phyloP scores from a whole-genome alignment of 64 coral and sea anemone species.

The Stichodactyla helianthus region DNA sequence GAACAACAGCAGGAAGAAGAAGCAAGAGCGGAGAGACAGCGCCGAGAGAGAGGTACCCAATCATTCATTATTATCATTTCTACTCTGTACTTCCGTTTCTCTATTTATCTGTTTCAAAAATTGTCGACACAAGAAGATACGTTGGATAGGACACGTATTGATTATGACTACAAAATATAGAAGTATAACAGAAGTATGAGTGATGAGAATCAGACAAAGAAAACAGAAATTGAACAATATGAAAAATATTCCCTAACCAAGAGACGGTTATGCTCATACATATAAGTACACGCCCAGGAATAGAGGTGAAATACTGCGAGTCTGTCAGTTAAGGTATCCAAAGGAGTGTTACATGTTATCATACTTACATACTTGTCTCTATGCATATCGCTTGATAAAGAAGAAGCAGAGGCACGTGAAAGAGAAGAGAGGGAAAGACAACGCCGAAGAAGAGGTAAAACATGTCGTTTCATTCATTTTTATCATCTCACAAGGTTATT shows the following conservation, averaged over 20 bases:
- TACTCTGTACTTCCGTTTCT: not conserved
- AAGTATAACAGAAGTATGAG: no score
- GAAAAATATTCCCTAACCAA: no score
- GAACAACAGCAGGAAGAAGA: not conserved
- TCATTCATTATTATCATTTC: not conserved
- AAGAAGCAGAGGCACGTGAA: not conserved
- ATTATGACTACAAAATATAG: no score
- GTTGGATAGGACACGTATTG: no score
- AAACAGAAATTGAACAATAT: no score
- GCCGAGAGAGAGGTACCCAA: constrained; percentile 1
- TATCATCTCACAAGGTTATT: not conserved
- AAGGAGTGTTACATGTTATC: not conserved
- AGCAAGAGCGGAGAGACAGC: not conserved
- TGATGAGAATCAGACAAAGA: no score
- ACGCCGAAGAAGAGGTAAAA: not conserved
- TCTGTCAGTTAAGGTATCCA: no score
- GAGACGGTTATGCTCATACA: no score
- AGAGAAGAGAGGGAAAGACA: not conserved
- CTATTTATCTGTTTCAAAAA: not conserved
- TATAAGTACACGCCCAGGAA: no score
- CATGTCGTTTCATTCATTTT: not conserved
- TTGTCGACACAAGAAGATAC: no score
- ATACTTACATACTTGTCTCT: not conserved
- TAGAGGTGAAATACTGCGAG: no score
- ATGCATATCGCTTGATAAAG: not conserved